Conservation (phyloP, 2,888 invertebrate species). For the Andrena fulva region DNA sequence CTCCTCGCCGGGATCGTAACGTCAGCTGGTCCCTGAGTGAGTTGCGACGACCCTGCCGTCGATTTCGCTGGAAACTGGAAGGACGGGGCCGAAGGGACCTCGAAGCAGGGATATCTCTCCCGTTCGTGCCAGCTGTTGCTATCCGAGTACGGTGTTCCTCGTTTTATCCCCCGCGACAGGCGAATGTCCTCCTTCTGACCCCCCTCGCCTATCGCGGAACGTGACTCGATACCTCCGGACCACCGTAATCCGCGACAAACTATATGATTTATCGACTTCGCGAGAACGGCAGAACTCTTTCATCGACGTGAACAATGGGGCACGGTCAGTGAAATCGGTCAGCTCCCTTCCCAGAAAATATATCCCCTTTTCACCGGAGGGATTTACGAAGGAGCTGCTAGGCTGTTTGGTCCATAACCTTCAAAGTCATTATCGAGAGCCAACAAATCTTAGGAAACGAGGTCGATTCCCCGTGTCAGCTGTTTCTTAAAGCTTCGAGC, state of each 20-base stretch:
- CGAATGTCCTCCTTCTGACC: slow-evolving; percentile 2
- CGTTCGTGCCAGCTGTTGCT: slow-evolving; percentile 75
- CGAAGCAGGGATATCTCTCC: slow-evolving; percentile 59
- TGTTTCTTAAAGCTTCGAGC: slow-evolving; percentile 10
- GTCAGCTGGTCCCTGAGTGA: slow-evolving; percentile 76
- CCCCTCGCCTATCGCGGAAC: slow-evolving; percentile 39
- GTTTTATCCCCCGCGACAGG: slow-evolving; percentile 68
- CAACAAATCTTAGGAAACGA: slow-evolving; percentile 9
- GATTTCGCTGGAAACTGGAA: slow-evolving; percentile 65
- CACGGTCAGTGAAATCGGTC: slow-evolving; percentile 9
- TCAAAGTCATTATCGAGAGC: not conserved
- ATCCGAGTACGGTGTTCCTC: slow-evolving; percentile 58
- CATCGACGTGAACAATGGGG: not conserved
- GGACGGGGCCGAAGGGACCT: slow-evolving; percentile 52
- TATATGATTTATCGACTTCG: slow-evolving; percentile 14
- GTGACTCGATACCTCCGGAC: slow-evolving; percentile 58
- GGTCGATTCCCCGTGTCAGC: slow-evolving; percentile 12
- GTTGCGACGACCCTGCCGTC: slow-evolving; percentile 68
- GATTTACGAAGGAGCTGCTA: slow-evolving; percentile 3
- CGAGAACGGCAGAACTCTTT: not conserved
- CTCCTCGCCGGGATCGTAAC: slow-evolving; percentile 70
- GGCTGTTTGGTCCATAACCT: not conserved
- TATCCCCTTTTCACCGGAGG: not conserved
- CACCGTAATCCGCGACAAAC: slow-evolving; percentile 19
- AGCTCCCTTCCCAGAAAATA: not conserved